Evolutionary conservation across 2,797 vertebrate species (phyloP), one percentile per base, ranked within the genome.

Genomic region (Acipenser ruthenus): DNA sequence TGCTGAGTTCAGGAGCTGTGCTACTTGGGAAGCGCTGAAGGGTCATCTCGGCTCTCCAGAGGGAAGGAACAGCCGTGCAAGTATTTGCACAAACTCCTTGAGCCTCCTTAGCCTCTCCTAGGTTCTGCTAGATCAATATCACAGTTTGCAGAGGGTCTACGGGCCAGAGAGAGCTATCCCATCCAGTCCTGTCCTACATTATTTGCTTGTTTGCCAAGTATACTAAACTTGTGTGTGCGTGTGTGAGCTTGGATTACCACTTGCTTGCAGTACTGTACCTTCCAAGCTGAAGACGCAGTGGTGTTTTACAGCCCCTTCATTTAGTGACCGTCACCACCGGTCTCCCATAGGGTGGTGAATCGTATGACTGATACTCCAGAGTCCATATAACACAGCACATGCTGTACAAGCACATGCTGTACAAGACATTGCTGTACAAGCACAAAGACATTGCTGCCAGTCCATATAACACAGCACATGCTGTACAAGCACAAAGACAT

Each of bases 21-120:
- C 82, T 83, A 79, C 84, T 89, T 75, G 84, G 84, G 87, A 89
- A 90, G 80, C 81, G 75, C 82, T 89, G 80, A 86, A 91, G 89
- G 88, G 89, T 84, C 77, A 77, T 81, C 87, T 87, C 83, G 79
- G 87, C 84, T 85, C 86, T 90, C 83, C 82, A 87, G 85, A 87
- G 83, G 82, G 80, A 80, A 77, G 69, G 75, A 84, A 83, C 71
- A 69, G 78, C 79, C 78, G 82, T 74, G 75, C 81, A 78, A 77
- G 79, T 81, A 65, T 90, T 89, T 86, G 87, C 84, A 84, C 80
- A 81, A 83, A 80, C 84, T 85, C 83, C 86, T 89, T 82, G 77
- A 89, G 82, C 76, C 80, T 81, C 78, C 80, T 73, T 72, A 74
- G 65, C 66, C 72, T 74, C 80, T 80, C 80, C 23, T 75, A 72